Conservation (phyloP, 2,113 vertebrate genomes). For the Paramisgurnus dabryanus region DNA sequence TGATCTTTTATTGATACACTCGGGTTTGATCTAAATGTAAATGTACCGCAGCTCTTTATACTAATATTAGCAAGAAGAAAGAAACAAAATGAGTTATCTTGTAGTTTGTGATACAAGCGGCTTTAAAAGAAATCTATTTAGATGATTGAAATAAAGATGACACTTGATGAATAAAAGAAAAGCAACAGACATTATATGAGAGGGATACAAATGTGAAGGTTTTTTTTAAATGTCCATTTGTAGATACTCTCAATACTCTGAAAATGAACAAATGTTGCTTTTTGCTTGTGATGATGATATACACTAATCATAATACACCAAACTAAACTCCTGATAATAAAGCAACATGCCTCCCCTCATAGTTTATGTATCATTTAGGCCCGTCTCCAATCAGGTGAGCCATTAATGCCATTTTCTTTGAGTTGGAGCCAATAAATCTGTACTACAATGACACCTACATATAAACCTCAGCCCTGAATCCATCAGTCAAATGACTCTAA, state of each 20-base stretch:
- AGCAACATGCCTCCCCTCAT: neutral
- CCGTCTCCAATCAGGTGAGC: constrained; percentile 12
- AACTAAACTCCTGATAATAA: neutral
- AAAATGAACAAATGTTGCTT: too few species aligned
- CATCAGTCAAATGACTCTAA: constrained; percentile 61
- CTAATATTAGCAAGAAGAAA: neutral
- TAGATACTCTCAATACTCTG: neutral
- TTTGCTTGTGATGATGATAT: too few species aligned
- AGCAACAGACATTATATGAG: neutral
- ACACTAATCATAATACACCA: neutral
- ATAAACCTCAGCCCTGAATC: constrained; percentile 50
- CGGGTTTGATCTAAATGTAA: constrained; percentile 29
- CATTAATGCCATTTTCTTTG: constrained; percentile 25
- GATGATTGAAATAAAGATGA: neutral
- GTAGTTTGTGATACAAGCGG: neutral
- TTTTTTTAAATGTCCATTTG: neutral
- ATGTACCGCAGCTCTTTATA: constrained; percentile 10
- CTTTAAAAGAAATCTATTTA: neutral
- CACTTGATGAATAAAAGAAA: neutral
- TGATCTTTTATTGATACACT: constrained; percentile 24
- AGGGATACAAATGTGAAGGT: too few species aligned
- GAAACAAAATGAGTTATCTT: neutral
- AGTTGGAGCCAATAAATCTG: constrained; percentile 25
- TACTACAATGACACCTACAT: constrained; percentile 38
- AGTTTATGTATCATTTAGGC: constrained; percentile 19